These are phyloP conservation scores for Micrasema longulum DNA, from an alignment of 1,140 invertebrate genomes.

Conservation along the genomic window DNA sequence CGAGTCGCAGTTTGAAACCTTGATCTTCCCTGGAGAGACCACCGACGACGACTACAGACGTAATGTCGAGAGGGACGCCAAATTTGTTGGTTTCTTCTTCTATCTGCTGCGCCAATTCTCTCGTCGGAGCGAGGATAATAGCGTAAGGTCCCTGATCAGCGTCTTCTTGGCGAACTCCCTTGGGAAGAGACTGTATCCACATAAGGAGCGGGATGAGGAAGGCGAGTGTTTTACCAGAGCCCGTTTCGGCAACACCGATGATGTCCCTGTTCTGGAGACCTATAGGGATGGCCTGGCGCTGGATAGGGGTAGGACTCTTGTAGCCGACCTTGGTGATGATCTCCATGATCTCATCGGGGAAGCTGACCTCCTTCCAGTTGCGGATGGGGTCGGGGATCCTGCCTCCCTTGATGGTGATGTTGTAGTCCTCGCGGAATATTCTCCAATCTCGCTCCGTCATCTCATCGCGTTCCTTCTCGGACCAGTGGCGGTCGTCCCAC, in stretches of 20 bases:
- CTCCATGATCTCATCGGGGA: conserved; percentile 92
- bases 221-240: conserved; percentile 97
- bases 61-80: conserved; percentile 92
- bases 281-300: conserved; percentile 98
- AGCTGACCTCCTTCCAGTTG: conserved; percentile 94
- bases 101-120: conserved; percentile 99
- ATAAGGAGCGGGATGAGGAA: conserved; percentile 97
- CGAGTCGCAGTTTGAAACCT: conserved; percentile 94
- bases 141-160: conserved; percentile 98
- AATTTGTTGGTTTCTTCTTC: conserved; percentile 99
- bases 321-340: conserved; percentile 97
- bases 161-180: conserved; percentile 92
- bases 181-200: conserved; percentile 98
- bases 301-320: conserved; percentile 98
- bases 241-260: conserved; percentile 99
- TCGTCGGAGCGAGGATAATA: conserved; percentile 97
- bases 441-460: conserved; percentile 99
- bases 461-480: conserved; percentile 91
- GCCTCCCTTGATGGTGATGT: conserved; percentile 98
- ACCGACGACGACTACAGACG: conserved; percentile 98
- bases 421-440: conserved; percentile 99
- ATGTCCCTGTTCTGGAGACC: conserved; percentile 98
- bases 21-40: conserved; percentile 98
- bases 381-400: conserved; percentile 96
- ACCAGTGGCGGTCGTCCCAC: conserved; percentile 99